phyloP scores from a whole-genome alignment of 2,113 vertebrate species.

The Strix uralensis region DNA sequence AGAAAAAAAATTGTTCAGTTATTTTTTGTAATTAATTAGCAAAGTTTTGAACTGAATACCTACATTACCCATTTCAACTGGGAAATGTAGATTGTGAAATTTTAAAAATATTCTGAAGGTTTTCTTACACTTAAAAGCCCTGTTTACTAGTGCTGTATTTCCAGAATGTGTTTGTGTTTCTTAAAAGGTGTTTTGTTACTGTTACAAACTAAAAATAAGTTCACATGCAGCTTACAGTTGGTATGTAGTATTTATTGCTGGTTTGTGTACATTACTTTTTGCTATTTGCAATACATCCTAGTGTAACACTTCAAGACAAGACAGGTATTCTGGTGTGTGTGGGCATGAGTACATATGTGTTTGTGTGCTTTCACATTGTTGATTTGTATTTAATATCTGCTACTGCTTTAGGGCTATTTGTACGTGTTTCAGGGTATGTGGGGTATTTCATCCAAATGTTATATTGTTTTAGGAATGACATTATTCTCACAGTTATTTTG shows the following conservation, averaged over 20 bases:
- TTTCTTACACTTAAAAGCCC: neutral
- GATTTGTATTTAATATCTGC: neutral
- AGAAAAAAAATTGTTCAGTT: constrained; percentile 42
- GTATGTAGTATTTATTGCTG: neutral
- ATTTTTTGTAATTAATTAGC: constrained; percentile 59
- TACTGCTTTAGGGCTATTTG: neutral
- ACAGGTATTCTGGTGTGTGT: neutral
- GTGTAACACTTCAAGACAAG: neutral
- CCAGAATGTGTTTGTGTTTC: neutral
- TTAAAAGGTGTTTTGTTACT: neutral
- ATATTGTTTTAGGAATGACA: neutral
- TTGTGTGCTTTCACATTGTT: neutral
- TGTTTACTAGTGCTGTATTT: neutral
- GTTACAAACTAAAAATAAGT: neutral
- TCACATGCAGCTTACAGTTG: neutral
- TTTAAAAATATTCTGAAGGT: neutral
- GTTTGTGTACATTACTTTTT: neutral
- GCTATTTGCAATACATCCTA: neutral
- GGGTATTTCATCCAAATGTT: neutral
- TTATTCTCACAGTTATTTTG: neutral
- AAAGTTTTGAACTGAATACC: constrained; percentile 36
- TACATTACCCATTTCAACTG: constrained; percentile 32
- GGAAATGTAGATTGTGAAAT: constrained; percentile 34
- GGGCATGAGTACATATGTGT: neutral
- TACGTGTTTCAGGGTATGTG: neutral